These are phyloP conservation scores for Masticophis lateralis DNA, from an alignment of 2,797 vertebrate species.

Conservation along the genomic window DNA sequence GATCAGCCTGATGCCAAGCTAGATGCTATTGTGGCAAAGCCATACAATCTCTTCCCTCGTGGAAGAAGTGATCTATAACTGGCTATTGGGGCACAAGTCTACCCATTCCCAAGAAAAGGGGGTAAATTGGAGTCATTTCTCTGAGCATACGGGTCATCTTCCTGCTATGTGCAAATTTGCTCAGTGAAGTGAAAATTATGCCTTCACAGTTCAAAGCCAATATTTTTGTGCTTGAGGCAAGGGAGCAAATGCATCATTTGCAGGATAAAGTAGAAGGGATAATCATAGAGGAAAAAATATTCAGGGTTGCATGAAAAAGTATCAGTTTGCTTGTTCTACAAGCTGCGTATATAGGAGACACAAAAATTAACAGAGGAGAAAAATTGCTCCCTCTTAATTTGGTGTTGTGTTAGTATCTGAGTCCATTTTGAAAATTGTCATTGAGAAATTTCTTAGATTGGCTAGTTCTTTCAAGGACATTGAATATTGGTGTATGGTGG, in stretches of 20 bases:
- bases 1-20: not conserved
- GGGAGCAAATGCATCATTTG: not conserved
- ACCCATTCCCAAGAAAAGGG: not conserved
- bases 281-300: not conserved
- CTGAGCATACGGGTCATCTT: not conserved
- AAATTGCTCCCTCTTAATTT: not conserved
- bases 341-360: not conserved
- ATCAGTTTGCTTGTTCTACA: not conserved
- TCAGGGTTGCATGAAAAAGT: not conserved
- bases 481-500: not conserved
- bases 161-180: not conserved
- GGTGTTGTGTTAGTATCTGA: not conserved
- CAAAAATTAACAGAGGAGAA: not conserved
- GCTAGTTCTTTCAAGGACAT: not conserved
- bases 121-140: not conserved
- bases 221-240: not conserved
- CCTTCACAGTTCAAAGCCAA: not conserved
- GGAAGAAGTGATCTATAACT: not conserved
- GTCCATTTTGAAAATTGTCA: not conserved
- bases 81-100: not conserved
- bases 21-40: not conserved
- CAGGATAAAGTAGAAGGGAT: not conserved
- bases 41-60: not conserved
- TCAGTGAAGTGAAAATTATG: not conserved
- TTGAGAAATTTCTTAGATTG: not conserved